Base-by-base conservation (phyloP, 1,140 invertebrate species). In the Gryllus bimaculatus region DNA sequence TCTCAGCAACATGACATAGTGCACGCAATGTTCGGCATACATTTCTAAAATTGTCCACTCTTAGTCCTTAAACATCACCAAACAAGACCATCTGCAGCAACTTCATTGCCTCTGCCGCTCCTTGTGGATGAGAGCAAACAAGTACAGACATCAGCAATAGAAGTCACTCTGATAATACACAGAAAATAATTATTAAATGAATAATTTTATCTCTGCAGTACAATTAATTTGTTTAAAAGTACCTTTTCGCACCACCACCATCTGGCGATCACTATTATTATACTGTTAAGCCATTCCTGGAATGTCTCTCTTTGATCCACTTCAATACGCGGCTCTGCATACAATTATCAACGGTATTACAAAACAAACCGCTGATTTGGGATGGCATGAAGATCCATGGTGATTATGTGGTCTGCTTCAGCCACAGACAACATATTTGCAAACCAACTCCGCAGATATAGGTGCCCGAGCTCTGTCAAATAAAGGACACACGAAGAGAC, bases 11-110 rank as follows among this genome's bases (percentile, higher is more conserved):
- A 87, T 98, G 96, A 81, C 96, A 97, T 82, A 99, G 97, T 20
- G 98, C 99, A 21, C 98, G 98, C 87, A 97, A 99, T 26, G 98
- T 99, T 84, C 99, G 98, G 7, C 98, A 97, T 95, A 99, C 98
- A 86, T 99, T 98, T 84, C 99, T 98, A 7, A 99, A 97, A 81
- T 99, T 88, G 82, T 99, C 99, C 73, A 98, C 97, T 76, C 97
- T 93, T 84, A 95, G 91, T 83, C 98, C 95, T 85, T 94, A 97
- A 0, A 99, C 98, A 87, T 99, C 96, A 79, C 98, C 98, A 0
- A 99, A 97, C 20, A 99, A 87, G 3, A 99, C n/a, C 97, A 93
- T 99, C 99, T 21, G 96, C 95, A 4, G 97, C 97, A n/a, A 98
- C 96, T 86, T 98, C 97, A 84, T 97, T 98, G 0, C 96, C 96